These are phyloP conservation scores for Dysidea cf. avara DNA, from an alignment of 37 sponge, comb jelly and placozoan species.

Conservation along the genomic window DNA sequence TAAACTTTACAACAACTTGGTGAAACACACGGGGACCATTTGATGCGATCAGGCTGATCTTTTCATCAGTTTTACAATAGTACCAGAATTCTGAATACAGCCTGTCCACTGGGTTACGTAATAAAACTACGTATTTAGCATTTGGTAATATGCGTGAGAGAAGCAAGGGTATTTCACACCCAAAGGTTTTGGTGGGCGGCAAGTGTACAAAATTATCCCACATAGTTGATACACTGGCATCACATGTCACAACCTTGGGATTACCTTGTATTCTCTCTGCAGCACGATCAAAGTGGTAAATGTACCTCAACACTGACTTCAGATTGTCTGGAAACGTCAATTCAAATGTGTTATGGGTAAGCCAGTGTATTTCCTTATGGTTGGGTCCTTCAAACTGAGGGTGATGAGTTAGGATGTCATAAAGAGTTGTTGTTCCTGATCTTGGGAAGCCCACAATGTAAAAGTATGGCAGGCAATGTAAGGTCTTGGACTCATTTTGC, in stretches of 20 bases:
- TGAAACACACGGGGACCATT: constrained; percentile 17
- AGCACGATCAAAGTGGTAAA: constrained; percentile 7
- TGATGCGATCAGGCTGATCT: too few species aligned
- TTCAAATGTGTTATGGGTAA: constrained; percentile 21
- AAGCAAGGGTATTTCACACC: constrained; percentile 34
- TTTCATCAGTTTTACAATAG: constrained; percentile 16
- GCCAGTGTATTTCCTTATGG: constrained; percentile 67
- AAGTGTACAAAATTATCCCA: too few species aligned
- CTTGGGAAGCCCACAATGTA: constrained; percentile 66
- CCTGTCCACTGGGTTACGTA: constrained; percentile 48
- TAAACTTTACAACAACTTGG: not conserved
- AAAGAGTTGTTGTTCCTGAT: constrained; percentile 57
- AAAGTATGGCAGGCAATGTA: constrained; percentile 60
- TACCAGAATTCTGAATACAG: constrained; percentile 53
- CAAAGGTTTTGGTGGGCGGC: constrained; percentile 21
- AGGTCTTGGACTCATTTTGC: too few species aligned
- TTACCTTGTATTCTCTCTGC: not conserved
- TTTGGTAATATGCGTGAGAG: constrained; percentile 31
- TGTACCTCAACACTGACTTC: constrained; percentile 15
- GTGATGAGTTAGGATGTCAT: constrained; percentile 37
- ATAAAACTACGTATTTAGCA: constrained; percentile 51
- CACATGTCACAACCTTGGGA: constrained; percentile 5
- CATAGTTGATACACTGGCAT: constrained; percentile 29
- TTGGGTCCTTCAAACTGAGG: constrained; percentile 23
- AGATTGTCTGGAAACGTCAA: constrained; percentile 30